Evolutionary conservation across 2,113 vertebrate species (phyloP), one percentile per base, ranked within the genome.

Genomic region (Sapayoa aenigma): DNA sequence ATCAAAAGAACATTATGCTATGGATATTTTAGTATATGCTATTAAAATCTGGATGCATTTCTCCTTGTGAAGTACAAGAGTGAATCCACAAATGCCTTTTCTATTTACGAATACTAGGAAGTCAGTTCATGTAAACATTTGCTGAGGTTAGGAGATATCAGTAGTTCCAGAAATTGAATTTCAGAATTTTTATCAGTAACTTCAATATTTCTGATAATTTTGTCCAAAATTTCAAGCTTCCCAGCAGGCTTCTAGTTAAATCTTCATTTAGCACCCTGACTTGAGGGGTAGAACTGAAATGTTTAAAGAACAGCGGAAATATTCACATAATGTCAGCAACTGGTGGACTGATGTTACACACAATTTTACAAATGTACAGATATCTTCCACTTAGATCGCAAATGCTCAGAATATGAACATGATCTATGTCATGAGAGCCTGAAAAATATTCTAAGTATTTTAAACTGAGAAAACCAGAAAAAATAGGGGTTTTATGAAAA

Each of bases 401-500:
- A 82, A 67, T 58, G 21, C 31, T 89, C 49, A 84, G 46, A 93
- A 90, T 77, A 53, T 6, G 22, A 59, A 25, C 1, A 13, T 10
- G 11, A 22, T 18, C 25, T 71, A 33, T 28, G 62, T 46, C 41
- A 68, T 28, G 14, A 71, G 4, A 46, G 12, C 8, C 9, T 87
- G 30, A 71, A 82, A 73, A 87, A 56, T 67, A 72, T 23, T 83
- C 6, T 71, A 79, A 81, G 73, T 42, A 2, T 52, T 60, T 73
- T 30, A 59, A n/a, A 77, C 41, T 4, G 6, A 72, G 14, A 33
- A 66, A 33, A 22, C 23, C 18, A 10, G 7, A 2, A 50, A 75
- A 78, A 72, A 20, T 9, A 23, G 62, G 56, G 17, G 14, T 42
- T 59, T 59, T 77, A 80, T 75, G 50, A 97, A 97, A 97, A 97